Evolutionary conservation across 2,797 vertebrate species (phyloP), one percentile per base, ranked within the genome.

Genomic region (Xyrichtys novacula): DNA sequence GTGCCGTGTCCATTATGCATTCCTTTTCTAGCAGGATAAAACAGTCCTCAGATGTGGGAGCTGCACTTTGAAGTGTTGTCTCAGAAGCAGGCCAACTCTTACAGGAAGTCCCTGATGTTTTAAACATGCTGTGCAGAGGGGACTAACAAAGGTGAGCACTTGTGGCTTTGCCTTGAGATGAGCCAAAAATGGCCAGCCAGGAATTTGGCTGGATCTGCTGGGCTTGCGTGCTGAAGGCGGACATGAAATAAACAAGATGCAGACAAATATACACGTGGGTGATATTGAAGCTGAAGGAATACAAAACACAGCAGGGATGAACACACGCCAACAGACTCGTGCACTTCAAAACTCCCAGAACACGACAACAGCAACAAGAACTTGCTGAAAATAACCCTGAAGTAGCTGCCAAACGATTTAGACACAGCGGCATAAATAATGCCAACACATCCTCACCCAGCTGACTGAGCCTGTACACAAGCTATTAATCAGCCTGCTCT

Each of bases 1-100:
- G 89, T 88, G 81, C 86, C 44, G 74, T 88, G 86, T 88, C 87
- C 92, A 98, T 98, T 94, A 98, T 95, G 94, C 95, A 97, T 97
- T 97, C 97, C 93, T 93, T 97, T 92, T 96, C 95, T 96, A 95
- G 95, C 96, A 94, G 97, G 96, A 97, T 97, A 97, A 97, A 97
- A 95, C 93, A 97, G 94, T 90, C 93, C 93, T 97, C 94, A 96
- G 97, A 98, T 95, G 94, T 95, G 93, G 92, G 92, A 91, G 95
- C 88, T 91, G 90, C 91, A 93, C 96, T 98, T 98, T 98, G 97
- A 98, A 96, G 95, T 96, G 94, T 94, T 91, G 92, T 92, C 93
- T 95, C 92, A 94, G 93, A 95, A 94, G 93, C 91, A 83, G 89
- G 77, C 90, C 89, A 89, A 88, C 90, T 94, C 92, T 94, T 94